phyloP scores from a whole-genome alignment of 2,113 vertebrate species.

The Sander vitreus region DNA sequence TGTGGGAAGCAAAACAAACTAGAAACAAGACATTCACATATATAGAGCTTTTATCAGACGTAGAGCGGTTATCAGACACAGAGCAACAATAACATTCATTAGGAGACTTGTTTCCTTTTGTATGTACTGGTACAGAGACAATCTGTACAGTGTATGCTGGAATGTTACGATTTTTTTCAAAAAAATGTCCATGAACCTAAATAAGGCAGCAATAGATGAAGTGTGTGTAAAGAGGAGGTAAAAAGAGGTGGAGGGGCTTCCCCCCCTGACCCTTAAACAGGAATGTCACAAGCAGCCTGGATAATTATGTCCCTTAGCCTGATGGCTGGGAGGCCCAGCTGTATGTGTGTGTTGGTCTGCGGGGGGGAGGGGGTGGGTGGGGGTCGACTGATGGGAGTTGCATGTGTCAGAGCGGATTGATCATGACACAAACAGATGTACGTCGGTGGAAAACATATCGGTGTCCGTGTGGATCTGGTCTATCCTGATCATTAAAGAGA shows the following conservation, averaged over 20 bases:
- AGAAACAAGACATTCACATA: too few species aligned
- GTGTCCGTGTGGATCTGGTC: constrained; percentile 61
- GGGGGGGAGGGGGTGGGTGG: too few species aligned
- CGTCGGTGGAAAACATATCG: constrained; percentile 66
- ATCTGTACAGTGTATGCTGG: not conserved
- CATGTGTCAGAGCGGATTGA: constrained; percentile 75
- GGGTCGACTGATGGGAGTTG: constrained; percentile 40
- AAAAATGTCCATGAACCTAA: not conserved
- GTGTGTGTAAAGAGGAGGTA: constrained; percentile 31
- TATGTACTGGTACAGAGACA: not conserved
- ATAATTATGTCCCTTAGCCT: constrained; percentile 79
- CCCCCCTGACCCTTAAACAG: constrained; percentile 85
- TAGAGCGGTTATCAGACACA: too few species aligned
- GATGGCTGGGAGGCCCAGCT: constrained; percentile 62
- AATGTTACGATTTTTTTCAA: not conserved
- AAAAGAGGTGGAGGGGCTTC: constrained; percentile 60
- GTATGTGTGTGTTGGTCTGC: constrained; percentile 26
- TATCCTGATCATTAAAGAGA: constrained; percentile 74
- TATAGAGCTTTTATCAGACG: too few species aligned
- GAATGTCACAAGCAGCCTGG: constrained; percentile 82
- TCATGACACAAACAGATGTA: constrained; percentile 82
- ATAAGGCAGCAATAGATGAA: constrained; percentile 75
- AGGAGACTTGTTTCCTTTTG: too few species aligned
- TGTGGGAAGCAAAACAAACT: too few species aligned
- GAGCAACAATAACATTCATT: too few species aligned